A percentile compares a stretch with the other conserved stretches of the same genome.
phyloP scores from a whole-genome alignment of 2,888 invertebrate genomes.

The Xylota sylvarum region DNA sequence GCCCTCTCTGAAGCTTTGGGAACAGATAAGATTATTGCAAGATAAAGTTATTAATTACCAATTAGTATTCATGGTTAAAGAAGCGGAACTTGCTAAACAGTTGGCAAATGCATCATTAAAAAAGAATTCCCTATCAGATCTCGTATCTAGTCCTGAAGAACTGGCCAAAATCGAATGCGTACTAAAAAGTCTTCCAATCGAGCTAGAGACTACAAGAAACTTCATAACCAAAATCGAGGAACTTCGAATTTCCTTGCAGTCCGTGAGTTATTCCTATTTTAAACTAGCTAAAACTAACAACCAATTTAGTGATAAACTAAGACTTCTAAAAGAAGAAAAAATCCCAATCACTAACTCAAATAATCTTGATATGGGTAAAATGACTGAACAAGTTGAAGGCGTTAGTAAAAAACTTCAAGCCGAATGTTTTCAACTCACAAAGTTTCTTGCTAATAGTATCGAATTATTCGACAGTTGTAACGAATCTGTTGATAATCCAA shows the following conservation, averaged over 20 bases:
- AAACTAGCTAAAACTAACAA: conserved; percentile 33
- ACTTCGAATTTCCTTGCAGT: conserved; percentile 26
- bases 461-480: conserved; percentile 8
- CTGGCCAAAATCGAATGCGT: not conserved
- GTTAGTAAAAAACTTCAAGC: conserved; percentile 18
- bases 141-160: not conserved
- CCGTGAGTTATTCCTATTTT: conserved; percentile 35
- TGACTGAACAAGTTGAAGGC: not conserved
- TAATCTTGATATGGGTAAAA: conserved; percentile 22
- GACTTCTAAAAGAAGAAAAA: conserved; percentile 18
- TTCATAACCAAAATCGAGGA: conserved; percentile 42
- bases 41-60: conserved; percentile 78
- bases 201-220: conserved; percentile 22
- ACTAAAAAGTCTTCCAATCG: conserved; percentile 9
- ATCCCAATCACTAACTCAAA: not conserved
- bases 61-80: conserved; percentile 77
- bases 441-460: conserved; percentile 37
- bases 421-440: conserved; percentile 32
- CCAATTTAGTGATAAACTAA: conserved; percentile 23
- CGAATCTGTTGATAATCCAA: not conserved
- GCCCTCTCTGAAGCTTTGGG: conserved; percentile 75
- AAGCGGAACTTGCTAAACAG: conserved; percentile 76
- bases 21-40: conserved; percentile 78
- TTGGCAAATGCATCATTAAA: conserved; percentile 70
- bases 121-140: conserved; percentile 51